phyloP scores from a whole-genome alignment of 2,113 vertebrate species.

The Pantherophis guttatus region DNA sequence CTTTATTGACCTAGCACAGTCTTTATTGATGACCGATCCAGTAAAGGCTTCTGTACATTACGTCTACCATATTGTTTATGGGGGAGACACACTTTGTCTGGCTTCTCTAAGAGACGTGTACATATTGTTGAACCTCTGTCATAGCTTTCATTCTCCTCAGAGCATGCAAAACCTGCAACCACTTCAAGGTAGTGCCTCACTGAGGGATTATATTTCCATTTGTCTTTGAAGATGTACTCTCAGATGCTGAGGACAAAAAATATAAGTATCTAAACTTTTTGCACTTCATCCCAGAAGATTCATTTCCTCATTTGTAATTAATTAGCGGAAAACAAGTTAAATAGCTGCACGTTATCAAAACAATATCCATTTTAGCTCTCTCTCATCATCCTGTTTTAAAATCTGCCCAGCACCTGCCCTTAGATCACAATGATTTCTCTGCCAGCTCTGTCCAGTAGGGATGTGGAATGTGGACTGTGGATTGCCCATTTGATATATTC shows the following conservation, averaged over 20 bases:
- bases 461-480: background rate
- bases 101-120: too few species aligned
- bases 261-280: background rate
- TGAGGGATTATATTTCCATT: background rate
- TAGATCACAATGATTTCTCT: background rate
- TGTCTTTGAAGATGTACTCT: background rate
- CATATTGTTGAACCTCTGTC: too few species aligned
- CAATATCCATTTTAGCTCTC: background rate
- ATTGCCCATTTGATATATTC: background rate
- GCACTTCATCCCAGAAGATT: background rate
- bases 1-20: too few species aligned
- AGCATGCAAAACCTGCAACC: too few species aligned
- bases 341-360: background rate
- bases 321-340: background rate
- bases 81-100: too few species aligned
- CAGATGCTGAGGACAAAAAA: background rate
- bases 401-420: background rate
- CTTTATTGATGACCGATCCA: too few species aligned
- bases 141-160: too few species aligned
- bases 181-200: too few species aligned
- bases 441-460: background rate
- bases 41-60: too few species aligned
- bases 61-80: too few species aligned
- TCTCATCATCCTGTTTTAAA: background rate
- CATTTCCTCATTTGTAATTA: background rate